Conservation (phyloP, 2,888 invertebrate genomes). For the Trichogramma dendrolimi region DNA sequence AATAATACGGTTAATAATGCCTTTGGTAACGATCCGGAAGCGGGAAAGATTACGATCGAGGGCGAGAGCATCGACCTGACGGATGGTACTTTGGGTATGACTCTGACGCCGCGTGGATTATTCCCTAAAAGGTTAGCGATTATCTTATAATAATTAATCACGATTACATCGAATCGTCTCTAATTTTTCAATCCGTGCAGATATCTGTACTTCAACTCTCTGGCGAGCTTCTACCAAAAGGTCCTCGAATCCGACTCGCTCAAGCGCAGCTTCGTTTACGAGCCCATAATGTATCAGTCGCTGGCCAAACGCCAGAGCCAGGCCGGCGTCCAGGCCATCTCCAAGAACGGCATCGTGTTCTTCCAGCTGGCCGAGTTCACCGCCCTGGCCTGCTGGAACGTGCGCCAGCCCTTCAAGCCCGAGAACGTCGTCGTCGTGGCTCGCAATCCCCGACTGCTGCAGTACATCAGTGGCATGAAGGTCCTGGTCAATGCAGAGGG, state of each 20-base stretch:
- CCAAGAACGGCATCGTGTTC: conserved; percentile 47
- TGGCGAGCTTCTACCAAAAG: conserved; percentile 48
- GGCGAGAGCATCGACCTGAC: conserved; percentile 46
- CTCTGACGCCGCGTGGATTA: conserved; percentile 46
- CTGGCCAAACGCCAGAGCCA: conserved; percentile 45
- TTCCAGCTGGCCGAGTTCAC: conserved; percentile 50
- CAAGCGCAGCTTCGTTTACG: conserved; percentile 38
- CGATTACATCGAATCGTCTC: no score
- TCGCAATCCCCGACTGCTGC: conserved; percentile 43
- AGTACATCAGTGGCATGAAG: conserved; percentile 50
- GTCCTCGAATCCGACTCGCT: conserved; percentile 41
- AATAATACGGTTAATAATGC: conserved; percentile 48
- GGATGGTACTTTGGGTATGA: conserved; percentile 49
- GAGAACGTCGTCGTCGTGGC: conserved; percentile 46
- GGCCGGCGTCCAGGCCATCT: conserved; percentile 49
- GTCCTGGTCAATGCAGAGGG: conserved; percentile 41
- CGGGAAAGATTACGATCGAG: conserved; percentile 46
- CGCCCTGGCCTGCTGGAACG: conserved; percentile 51
- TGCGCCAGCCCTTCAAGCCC: conserved; percentile 45
- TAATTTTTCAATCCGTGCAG: no score
- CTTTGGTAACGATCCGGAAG: conserved; percentile 44
- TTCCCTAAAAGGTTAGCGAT: conserved; percentile 40
- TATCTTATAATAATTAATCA: no score
- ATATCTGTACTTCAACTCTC: conserved; percentile 50
- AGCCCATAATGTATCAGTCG: conserved; percentile 45